Base-by-base conservation (phyloP, 2,797 vertebrate genomes). In the Lagocephalus sceleratus region DNA sequence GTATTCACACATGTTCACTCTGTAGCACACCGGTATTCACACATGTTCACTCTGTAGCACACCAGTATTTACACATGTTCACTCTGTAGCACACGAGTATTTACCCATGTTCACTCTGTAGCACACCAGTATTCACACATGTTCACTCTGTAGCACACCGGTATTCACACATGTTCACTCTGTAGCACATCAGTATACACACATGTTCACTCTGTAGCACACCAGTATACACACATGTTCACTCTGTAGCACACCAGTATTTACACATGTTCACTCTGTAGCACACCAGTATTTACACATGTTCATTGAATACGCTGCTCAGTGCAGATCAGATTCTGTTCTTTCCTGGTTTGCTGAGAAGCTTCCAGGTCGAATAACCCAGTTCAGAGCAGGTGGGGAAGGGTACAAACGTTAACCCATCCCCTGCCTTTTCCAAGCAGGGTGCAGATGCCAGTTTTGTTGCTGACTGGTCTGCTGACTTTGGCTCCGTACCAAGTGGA, bases 401-500 rank as follows among this genome's bases (percentile, higher is more conserved):
- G 11, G 25, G 6, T 32, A 60, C 73, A 74, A 75, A 82, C 64
- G 79, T 61, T 79, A 82, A 87, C 59, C 21, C 32, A 20, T 57
- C 77, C 35, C 49, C 40, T 69, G 23, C 47, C 1, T 77, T 71
- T 45, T 84, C 75, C 84, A 75, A 90, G 69, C 80, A 95, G 92
- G 91, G 76, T 79, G 79, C 91, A 76, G 87, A 92, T 69, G 23
- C 60, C 8, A 76, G 84, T 26, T 90, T 90, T 29, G 53, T 76
- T 25, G 79, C 83, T 0, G 84, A 78, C 83, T 94, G 93, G 94
- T 90, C 88, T 17, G 91, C 93, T 72, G 92, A 94, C 74, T 87
- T 91, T 90, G 91, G 90, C 71, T 70, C 87, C 78, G 41, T 79
- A 15, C 25, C 60, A 64, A 87, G 88, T 60, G 82, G 42, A 73